A percentile compares a stretch with the other conserved stretches of the same genome.
Evolutionary conservation across 1,140 invertebrate genomes (phyloP).

Genomic region (Drosophila lacertosa): DNA sequence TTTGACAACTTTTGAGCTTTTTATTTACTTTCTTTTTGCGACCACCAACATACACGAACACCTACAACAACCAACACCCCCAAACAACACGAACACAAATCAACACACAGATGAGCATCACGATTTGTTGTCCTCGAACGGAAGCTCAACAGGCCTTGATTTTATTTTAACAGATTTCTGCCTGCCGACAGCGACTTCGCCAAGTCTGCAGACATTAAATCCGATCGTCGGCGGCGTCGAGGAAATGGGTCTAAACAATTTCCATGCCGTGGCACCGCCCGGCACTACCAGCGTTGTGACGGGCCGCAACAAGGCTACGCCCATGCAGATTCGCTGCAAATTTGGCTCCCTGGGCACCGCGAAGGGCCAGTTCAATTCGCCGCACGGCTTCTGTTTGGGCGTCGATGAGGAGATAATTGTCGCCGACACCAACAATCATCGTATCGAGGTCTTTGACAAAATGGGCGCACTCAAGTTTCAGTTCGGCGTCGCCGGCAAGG

Average conservation of each 20-base stretch:
- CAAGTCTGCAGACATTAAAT: slow-evolving; percentile 85
- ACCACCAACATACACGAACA: slow-evolving; percentile 5
- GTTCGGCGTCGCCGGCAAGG: slow-evolving; percentile 95
- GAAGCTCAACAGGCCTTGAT: slow-evolving; percentile 85
- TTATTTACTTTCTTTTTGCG: slow-evolving; percentile 29
- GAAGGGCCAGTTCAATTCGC: slow-evolving; percentile 97
- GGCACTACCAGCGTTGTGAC: slow-evolving; percentile 82
- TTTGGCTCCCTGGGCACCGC: slow-evolving; percentile 96
- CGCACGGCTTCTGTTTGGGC: slow-evolving; percentile 98
- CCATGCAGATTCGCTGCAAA: slow-evolving; percentile 95
- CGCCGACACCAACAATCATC: slow-evolving; percentile 98
- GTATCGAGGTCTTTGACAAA: slow-evolving; percentile 97
- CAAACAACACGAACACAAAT: slow-evolving; percentile 23
- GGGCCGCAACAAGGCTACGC: slow-evolving; percentile 89
- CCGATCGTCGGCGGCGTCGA: slow-evolving; percentile 74
- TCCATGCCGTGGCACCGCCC: slow-evolving; percentile 76
- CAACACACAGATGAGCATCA: slow-evolving; percentile 73
- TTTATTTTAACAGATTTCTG: slow-evolving; percentile 83
- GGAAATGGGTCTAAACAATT: slow-evolving; percentile 64
- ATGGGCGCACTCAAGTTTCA: slow-evolving; percentile 94
- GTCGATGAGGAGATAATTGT: slow-evolving; percentile 97
- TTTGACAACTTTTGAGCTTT: slow-evolving; percentile 33
- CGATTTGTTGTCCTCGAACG: slow-evolving; percentile 84
- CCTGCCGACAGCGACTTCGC: slow-evolving; percentile 87
- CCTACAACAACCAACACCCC: slow-evolving; percentile 23